phyloP scores from a whole-genome alignment of 2,113 vertebrate genomes.

The Cygnus buccinator region DNA sequence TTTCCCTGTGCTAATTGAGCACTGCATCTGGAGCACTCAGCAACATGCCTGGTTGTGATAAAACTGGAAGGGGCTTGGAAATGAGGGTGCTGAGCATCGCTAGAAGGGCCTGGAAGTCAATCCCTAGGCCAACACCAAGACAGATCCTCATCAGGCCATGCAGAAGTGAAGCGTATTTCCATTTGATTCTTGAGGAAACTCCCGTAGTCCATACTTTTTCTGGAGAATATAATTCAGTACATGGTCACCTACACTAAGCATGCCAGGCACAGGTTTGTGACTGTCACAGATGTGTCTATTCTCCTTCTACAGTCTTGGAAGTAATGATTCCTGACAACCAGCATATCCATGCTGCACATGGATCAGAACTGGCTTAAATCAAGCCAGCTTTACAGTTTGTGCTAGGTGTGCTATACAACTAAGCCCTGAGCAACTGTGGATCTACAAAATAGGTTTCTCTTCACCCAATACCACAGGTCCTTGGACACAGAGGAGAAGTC shows the following conservation, averaged over 20 bases:
- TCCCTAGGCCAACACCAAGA: background rate
- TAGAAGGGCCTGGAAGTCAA: background rate
- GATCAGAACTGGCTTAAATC: background rate
- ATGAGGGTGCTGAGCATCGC: background rate
- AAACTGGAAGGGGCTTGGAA: background rate
- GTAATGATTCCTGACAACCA: background rate
- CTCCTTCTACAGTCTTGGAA: background rate
- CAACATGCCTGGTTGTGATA: background rate
- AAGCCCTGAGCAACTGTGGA: background rate
- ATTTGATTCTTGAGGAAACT: background rate
- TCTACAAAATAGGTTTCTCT: background rate
- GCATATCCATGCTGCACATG: background rate
- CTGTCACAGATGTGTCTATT: fast-evolving
- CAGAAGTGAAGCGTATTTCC: background rate
- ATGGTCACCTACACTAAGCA: background rate
- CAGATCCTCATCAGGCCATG: background rate
- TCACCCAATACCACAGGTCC: background rate
- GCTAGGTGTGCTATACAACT: background rate
- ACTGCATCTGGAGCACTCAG: background rate
- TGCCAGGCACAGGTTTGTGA: background rate
- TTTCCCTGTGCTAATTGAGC: background rate
- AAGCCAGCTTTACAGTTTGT: background rate
- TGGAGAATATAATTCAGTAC: background rate
- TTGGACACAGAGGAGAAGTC: background rate
- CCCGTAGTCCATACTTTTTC: background rate